phyloP scores from a whole-genome alignment of 2,888 invertebrate genomes.

The Hydroisotoma schaefferi region DNA sequence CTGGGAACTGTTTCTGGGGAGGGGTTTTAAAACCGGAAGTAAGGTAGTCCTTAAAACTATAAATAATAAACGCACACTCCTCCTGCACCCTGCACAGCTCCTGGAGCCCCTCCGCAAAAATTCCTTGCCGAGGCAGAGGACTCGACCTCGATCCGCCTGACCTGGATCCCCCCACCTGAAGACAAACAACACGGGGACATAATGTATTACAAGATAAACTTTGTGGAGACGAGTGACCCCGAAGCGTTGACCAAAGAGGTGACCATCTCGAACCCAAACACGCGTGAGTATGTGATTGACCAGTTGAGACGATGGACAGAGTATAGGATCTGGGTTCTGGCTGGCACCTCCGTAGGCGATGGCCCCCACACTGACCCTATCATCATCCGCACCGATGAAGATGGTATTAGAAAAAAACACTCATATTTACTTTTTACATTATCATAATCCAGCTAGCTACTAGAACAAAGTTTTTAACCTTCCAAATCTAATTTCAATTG shows the following conservation, averaged over 20 bases:
- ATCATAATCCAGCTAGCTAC: no score
- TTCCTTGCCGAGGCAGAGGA: slow-evolving; percentile 83
- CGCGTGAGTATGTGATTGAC: slow-evolving; percentile 75
- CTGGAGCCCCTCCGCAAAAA: slow-evolving; percentile 93
- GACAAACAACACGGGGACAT: slow-evolving; percentile 89
- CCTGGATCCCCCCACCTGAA: slow-evolving; percentile 88
- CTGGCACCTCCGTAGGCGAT: slow-evolving; percentile 93
- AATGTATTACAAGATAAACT: slow-evolving; percentile 90
- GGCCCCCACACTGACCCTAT: slow-evolving; percentile 90
- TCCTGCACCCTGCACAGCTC: slow-evolving; percentile 64
- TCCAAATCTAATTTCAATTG: no score
- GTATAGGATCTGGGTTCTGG: slow-evolving; percentile 94
- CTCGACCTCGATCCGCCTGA: slow-evolving; percentile 82
- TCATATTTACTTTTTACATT: no score
- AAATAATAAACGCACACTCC: slow-evolving; percentile 36
- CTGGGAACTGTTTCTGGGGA: no score
- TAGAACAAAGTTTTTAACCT: no score
- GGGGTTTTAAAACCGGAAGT: no score
- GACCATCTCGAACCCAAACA: slow-evolving; percentile 64
- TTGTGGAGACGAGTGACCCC: slow-evolving; percentile 72
- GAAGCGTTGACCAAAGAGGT: slow-evolving; percentile 79
- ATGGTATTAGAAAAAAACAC: slow-evolving; percentile 98
- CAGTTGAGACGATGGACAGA: slow-evolving; percentile 92
- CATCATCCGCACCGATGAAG: slow-evolving; percentile 92
- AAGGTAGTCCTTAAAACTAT: slow-evolving; percentile 11